Evolutionary conservation across 2,888 invertebrate genomes (phyloP), one percentile per base, ranked within the genome.

Genomic region (Cephus pygmeus): DNA sequence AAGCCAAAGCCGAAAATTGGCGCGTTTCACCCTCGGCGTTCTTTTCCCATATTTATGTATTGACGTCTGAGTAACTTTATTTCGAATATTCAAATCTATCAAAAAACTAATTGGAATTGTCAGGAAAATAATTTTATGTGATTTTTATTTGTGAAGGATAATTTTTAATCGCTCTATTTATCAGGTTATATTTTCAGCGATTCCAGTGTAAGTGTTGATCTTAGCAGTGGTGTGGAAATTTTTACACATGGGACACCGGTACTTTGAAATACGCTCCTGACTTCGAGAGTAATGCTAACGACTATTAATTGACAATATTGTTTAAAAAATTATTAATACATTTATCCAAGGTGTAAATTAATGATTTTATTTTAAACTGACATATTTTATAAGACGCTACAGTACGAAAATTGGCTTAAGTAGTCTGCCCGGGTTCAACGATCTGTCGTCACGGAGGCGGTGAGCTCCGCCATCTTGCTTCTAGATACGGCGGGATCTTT

Each of bases 351-450:
- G 9, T 23, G 23, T 56, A 56, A 56, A 56, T 6, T 56, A 23
- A 56, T 56, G 23, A 56, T 56, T 56, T 23, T 56, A 0, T 56
- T 23, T 23, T 15, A 56, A 56, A 56, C 23, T 23, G 9, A 23
- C 9, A 56, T 56, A 56, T 56, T 56, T 56, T 23, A 9, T 6
- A 56, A 56, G 56, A 56, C 23, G 56, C 6, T 56, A 23, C 56
- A 56, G 56, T 56, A 56, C 23, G 56, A 56, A 56, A 56, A 30
- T 77, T 86, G 87, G 81, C 69, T 81, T 33, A 73, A 77, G 83
- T 78, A 79, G 83, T 83, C 77, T 31, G 71, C 76, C 68, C 80
- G 89, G 85, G 88, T 88, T 88, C 88, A 88, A 88, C 86, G 89
- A 88, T 88, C 88, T 89, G 77, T 81, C 86, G 85, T 87, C 86